These are phyloP conservation scores for Brachypteracias leptosomus DNA, from an alignment of 2,113 vertebrate species.

Conservation along the genomic window DNA sequence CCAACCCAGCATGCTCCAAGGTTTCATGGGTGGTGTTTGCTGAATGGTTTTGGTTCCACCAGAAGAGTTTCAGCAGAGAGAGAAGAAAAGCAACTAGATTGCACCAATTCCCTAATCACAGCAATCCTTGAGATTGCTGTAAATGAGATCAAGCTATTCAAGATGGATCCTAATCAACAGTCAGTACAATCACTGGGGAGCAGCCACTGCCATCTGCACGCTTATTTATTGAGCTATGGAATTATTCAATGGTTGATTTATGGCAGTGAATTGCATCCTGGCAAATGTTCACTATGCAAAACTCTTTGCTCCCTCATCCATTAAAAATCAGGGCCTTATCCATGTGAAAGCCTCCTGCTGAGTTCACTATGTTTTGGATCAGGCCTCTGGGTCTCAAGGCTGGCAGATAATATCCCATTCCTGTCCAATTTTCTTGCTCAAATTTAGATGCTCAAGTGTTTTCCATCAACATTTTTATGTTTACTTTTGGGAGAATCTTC, in stretches of 20 bases:
- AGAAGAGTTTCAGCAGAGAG: neutral
- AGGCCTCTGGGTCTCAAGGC: neutral
- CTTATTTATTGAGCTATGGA: conserved; percentile 14
- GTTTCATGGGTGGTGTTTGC: neutral
- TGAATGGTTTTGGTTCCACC: neutral
- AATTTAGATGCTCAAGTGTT: conserved; percentile 14
- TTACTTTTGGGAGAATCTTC: conserved; percentile 10
- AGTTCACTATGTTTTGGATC: conserved; percentile 8
- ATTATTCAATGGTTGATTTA: conserved; percentile 38
- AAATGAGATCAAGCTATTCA: conserved; percentile 9
- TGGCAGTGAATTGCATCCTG: neutral
- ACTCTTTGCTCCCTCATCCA: neutral
- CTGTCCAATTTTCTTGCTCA: neutral
- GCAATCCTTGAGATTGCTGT: neutral
- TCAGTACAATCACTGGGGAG: conserved; percentile 4
- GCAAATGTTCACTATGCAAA: neutral
- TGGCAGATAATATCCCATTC: neutral
- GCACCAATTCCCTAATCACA: neutral
- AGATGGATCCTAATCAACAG: conserved; percentile 22
- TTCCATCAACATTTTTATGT: conserved; percentile 23
- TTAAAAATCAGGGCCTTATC: conserved; percentile 38
- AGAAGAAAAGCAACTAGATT: neutral
- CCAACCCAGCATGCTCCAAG: accelerated
- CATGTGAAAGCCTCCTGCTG: conserved; percentile 14
- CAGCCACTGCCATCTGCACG: neutral